Percentiles rank a stretch among this genome's conserved stretches.
phyloP scores from a whole-genome alignment of 2,888 invertebrate species.

The Liopterus haemorrhoidalis region DNA sequence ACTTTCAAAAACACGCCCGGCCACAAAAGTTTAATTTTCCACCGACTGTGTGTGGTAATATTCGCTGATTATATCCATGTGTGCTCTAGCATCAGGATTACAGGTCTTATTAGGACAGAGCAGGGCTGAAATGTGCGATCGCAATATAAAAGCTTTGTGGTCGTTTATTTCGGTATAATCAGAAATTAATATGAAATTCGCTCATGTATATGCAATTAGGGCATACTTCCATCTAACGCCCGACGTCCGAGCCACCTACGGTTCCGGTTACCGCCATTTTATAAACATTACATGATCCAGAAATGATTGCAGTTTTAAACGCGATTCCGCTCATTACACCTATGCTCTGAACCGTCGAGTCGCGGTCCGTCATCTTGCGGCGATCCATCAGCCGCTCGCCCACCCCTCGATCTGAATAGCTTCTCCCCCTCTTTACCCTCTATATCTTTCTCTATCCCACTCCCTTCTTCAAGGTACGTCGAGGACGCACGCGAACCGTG shows the following conservation, averaged over 20 bases:
- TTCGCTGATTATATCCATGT: slow-evolving; percentile 44
- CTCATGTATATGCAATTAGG: slow-evolving; percentile 49
- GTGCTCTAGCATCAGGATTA: slow-evolving; percentile 42
- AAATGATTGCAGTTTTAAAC: slow-evolving; percentile 11
- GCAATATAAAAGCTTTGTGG: slow-evolving; percentile 49
- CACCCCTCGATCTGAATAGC: too few species aligned
- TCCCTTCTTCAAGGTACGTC: too few species aligned
- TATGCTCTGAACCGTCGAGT: too few species aligned
- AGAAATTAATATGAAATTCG: slow-evolving; percentile 50
- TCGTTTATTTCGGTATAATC: slow-evolving; percentile 47
- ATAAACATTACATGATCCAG: slow-evolving; percentile 1
- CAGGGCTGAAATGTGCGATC: slow-evolving; percentile 33
- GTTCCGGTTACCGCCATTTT: not conserved
- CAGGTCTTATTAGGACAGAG: slow-evolving; percentile 44
- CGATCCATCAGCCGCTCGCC: too few species aligned
- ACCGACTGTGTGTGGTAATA: slow-evolving; percentile 20
- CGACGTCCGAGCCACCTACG: too few species aligned
- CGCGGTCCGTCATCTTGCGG: too few species aligned
- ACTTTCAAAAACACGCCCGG: too few species aligned
- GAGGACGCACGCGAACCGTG: slow-evolving; percentile 46
- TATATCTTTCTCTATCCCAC: too few species aligned
- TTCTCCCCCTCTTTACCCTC: too few species aligned
- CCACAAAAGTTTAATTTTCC: slow-evolving; percentile 24
- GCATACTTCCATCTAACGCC: slow-evolving; percentile 26
- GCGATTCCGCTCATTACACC: too few species aligned